phyloP scores from a whole-genome alignment of 2,888 invertebrate genomes.

The Argyra leucocephala region DNA sequence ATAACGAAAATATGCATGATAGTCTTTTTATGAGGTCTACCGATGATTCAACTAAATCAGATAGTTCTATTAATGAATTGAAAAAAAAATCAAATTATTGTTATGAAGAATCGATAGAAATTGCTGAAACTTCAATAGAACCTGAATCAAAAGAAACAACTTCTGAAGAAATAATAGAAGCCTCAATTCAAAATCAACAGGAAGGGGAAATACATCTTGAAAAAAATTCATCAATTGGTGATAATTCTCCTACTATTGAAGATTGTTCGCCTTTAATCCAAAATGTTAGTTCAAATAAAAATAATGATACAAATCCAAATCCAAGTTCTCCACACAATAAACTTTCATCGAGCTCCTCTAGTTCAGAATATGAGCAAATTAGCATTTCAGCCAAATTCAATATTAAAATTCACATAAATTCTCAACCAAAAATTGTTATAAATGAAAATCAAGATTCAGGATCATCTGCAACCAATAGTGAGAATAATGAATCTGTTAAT shows the following conservation, averaged over 20 bases:
- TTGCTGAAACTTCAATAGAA: conserved; percentile 36
- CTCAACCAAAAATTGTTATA: conserved; percentile 20
- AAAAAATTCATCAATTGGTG: conserved; percentile 11
- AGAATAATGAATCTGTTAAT: background rate
- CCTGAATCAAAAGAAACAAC: conserved; percentile 14
- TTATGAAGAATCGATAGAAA: conserved; percentile 32
- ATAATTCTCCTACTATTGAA: background rate
- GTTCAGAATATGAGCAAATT: conserved; percentile 28
- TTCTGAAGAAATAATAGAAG: background rate
- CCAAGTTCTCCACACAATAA: background rate
- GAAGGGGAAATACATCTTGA: conserved; percentile 11
- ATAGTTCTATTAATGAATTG: too few species aligned
- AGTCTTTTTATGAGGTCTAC: conserved; percentile 7
- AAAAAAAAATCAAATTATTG: conserved; percentile 8
- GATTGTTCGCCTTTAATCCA: background rate
- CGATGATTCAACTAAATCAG: conserved; percentile 17
- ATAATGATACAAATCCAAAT: background rate
- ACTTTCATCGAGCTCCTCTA: background rate
- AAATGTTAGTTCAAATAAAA: background rate
- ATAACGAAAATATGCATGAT: conserved; percentile 25
- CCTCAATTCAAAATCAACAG: background rate
- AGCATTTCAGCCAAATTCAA: conserved; percentile 42
- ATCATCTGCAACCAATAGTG: background rate
- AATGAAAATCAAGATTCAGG: conserved; percentile 8
- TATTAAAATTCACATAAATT: conserved; percentile 37